Evolutionary conservation across 2,797 vertebrate genomes (phyloP).

Genomic region (Macrochelys suwanniensis): DNA sequence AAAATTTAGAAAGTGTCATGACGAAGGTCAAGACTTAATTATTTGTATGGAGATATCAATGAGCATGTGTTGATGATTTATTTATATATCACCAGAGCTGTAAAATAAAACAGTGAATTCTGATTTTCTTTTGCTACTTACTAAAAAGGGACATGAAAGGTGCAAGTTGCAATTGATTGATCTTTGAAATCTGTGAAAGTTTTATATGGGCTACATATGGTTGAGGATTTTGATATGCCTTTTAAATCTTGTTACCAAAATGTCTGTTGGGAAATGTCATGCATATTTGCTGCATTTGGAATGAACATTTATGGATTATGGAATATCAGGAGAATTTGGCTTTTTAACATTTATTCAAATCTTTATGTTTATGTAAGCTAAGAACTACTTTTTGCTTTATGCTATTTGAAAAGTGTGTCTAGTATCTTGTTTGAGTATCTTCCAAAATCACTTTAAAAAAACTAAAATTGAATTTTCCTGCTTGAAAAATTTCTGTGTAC

Average conservation of each 20-base stretch:
- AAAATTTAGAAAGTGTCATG: constrained; percentile 81
- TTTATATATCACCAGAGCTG: constrained; percentile 75
- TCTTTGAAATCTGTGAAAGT: not conserved
- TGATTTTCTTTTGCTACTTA: constrained; percentile 34
- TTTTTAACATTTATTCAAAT: constrained; percentile 84
- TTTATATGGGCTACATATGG: not conserved
- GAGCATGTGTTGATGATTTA: constrained; percentile 71
- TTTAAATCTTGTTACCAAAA: constrained; percentile 74
- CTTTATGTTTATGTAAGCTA: constrained; percentile 82
- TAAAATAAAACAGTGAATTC: constrained; percentile 40
- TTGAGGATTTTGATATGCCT: constrained; percentile 69
- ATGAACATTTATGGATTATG: constrained; percentile 87
- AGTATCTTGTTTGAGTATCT: constrained; percentile 56
- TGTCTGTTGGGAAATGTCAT: constrained; percentile 79
- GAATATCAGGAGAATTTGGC: constrained; percentile 79
- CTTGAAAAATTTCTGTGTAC: constrained; percentile 21
- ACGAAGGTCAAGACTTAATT: constrained; percentile 85
- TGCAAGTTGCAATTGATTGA: not conserved
- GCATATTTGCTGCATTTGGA: constrained; percentile 82
- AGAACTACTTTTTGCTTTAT: constrained; percentile 69
- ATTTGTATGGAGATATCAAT: constrained; percentile 82
- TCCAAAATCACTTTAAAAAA: constrained; percentile 50
- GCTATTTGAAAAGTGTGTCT: constrained; percentile 55
- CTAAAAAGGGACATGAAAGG: not conserved
- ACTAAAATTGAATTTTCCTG: constrained; percentile 57